Conservation (phyloP, 1,140 invertebrate genomes). For the Pogonus chalceus region DNA sequence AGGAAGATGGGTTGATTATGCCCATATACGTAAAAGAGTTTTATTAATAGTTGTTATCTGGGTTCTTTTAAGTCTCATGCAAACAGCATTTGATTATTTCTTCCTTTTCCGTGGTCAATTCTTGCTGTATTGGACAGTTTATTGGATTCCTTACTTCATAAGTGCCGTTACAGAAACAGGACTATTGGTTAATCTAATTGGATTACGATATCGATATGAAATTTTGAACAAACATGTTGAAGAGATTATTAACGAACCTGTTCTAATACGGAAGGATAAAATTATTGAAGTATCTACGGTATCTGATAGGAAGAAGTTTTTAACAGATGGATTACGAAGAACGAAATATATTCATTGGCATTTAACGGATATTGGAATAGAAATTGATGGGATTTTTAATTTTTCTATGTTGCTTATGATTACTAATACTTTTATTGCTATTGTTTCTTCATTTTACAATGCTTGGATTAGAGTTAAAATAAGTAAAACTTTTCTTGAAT, state of each 20-base stretch:
- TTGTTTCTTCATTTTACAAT: slow-evolving; percentile 1
- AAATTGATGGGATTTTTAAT: not conserved
- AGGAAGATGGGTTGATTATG: not conserved
- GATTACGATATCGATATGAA: not conserved
- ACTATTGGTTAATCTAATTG: not conserved
- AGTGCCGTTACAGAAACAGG: not conserved
- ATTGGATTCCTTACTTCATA: not conserved
- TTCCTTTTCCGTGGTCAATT: not conserved
- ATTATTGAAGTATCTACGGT: no score
- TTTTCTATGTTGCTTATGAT: not conserved
- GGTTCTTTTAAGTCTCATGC: not conserved
- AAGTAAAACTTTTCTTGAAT: not conserved
- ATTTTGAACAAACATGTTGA: not conserved
- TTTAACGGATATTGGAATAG: not conserved
- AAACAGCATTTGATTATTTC: not conserved
- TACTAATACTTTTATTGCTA: not conserved
- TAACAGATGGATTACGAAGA: not conserved
- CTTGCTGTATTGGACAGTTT: not conserved
- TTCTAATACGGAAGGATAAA: not conserved
- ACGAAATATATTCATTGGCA: not conserved
- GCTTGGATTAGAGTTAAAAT: not conserved
- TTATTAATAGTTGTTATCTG: not conserved
- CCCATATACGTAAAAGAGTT: not conserved
- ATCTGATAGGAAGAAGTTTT: not conserved
- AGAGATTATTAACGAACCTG: not conserved